Evolutionary conservation across 2,113 vertebrate species (phyloP).

Genomic region (Pachyramphus minor): DNA sequence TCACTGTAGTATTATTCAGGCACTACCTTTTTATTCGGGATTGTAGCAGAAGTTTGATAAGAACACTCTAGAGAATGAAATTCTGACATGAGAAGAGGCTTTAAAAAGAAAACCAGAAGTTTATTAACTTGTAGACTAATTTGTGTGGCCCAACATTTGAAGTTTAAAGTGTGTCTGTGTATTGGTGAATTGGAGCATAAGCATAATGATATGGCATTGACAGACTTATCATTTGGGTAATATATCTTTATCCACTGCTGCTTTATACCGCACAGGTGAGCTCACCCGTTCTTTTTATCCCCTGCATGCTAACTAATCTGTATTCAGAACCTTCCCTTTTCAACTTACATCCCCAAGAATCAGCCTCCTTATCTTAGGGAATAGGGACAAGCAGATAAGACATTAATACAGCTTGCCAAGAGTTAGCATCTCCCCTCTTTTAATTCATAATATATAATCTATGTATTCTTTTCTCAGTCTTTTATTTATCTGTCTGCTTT

Average conservation of each 20-base stretch:
- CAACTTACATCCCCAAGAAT: background rate
- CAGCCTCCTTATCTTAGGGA: background rate
- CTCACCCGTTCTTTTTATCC: background rate
- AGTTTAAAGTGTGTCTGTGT: background rate
- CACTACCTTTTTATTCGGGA: background rate
- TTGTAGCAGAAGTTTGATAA: background rate
- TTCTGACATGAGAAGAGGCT: background rate
- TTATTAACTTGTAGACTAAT: background rate
- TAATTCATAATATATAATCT: background rate
- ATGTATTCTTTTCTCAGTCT: background rate
- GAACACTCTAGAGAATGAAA: conserved; percentile 9
- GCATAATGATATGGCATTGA: background rate
- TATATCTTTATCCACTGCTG: background rate
- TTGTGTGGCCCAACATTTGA: background rate
- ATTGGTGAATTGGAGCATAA: background rate
- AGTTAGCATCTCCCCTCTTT: background rate
- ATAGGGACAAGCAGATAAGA: background rate
- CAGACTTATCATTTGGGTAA: background rate
- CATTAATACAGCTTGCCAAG: background rate
- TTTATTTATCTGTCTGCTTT: background rate
- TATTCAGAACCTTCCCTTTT: background rate
- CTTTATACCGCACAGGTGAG: background rate
- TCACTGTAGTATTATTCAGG: background rate
- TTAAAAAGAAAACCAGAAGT: background rate
- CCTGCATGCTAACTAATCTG: background rate